A percentile compares a stretch with the other conserved stretches of the same genome.
Evolutionary conservation across 1,140 invertebrate species (phyloP).

Genomic region (Metopolophium dirhodum): DNA sequence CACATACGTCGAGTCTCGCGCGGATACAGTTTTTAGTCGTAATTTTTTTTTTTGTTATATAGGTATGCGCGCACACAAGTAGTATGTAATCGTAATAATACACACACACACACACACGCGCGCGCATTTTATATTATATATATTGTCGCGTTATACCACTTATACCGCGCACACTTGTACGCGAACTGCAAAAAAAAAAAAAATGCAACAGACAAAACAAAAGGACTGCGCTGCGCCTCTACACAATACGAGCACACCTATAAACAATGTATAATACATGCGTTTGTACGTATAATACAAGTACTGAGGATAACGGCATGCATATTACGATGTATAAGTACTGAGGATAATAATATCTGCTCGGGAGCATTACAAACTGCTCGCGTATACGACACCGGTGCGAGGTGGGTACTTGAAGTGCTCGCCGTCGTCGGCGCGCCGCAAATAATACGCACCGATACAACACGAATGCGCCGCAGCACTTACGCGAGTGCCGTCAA

Average conservation of each 20-base stretch:
- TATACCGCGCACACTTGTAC: not conserved
- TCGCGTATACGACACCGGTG: too few species aligned
- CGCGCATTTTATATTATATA: not conserved
- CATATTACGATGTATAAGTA: not conserved
- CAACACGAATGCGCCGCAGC: not conserved
- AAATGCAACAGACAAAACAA: conserved; percentile 15
- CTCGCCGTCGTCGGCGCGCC: not conserved
- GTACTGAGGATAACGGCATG: too few species aligned
- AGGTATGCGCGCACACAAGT: not conserved
- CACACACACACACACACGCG: too few species aligned
- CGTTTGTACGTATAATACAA: not conserved
- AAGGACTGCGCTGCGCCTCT: not conserved
- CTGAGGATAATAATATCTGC: too few species aligned
- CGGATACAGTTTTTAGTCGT: not conserved
- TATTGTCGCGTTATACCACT: not conserved
- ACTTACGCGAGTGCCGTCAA: not conserved
- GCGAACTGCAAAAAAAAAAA: not conserved
- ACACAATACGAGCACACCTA: not conserved
- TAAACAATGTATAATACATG: not conserved
- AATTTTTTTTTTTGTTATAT: not conserved
- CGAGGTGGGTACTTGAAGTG: not conserved
- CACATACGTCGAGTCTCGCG: not conserved
- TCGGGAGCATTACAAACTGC: too few species aligned
- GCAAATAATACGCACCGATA: conserved; percentile 20
- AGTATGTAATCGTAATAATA: too few species aligned